Evolutionary conservation across 2,113 vertebrate species (phyloP).

Genomic region (Bothrops jararaca): DNA sequence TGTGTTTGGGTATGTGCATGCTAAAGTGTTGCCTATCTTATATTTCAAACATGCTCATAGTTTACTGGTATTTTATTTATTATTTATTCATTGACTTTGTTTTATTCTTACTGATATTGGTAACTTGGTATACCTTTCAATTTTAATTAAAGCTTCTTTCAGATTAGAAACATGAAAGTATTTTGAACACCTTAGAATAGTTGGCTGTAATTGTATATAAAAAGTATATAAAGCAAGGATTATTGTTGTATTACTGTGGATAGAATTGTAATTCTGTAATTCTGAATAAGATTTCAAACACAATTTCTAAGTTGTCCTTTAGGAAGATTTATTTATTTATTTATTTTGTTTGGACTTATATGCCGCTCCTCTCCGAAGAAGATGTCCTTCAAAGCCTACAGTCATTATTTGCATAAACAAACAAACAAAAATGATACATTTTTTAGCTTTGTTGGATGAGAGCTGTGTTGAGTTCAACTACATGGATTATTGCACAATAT

Average conservation of each 20-base stretch:
- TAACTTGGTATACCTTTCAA: constrained; percentile 1
- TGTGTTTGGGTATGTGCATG: not conserved
- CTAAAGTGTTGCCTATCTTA: not conserved
- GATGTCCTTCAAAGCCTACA: not conserved
- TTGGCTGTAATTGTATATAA: not conserved
- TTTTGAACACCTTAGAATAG: not conserved
- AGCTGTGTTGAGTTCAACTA: not conserved
- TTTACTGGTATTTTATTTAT: not conserved
- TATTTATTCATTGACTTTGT: not conserved
- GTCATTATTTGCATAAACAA: not conserved
- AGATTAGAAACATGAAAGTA: not conserved
- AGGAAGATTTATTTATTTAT: too few relatives aligned
- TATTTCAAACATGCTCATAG: not conserved
- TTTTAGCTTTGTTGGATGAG: not conserved
- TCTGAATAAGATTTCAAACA: not conserved
- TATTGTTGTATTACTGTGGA: not conserved
- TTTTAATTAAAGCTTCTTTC: constrained; percentile 10
- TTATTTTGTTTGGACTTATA: too few relatives aligned
- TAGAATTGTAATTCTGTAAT: not conserved
- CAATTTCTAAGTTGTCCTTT: not conserved
- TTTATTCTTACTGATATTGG: not conserved
- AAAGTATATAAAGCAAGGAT: not conserved
- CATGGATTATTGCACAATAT: not conserved
- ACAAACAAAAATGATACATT: not conserved
- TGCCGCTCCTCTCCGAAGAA: too few relatives aligned